Base-by-base conservation (phyloP, 2,888 invertebrate genomes). In the Thereva unica region DNA sequence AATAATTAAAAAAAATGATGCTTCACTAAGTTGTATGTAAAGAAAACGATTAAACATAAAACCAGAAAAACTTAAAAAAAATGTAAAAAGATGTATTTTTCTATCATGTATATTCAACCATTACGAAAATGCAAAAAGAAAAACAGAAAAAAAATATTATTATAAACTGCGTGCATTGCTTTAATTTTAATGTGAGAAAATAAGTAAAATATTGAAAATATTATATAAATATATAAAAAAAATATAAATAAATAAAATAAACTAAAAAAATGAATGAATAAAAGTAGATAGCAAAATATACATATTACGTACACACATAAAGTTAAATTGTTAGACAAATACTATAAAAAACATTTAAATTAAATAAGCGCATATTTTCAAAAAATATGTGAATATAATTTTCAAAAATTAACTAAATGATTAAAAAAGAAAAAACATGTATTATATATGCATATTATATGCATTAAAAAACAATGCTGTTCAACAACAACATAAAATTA, bases 281-380 rank as follows among this genome's bases (percentile, higher is more conserved):
- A 37, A 45, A 45, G 57, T 59, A 59, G 57, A 47, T 59, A 59
- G 57, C 57, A 59, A 59, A 59, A 47, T 56, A 56, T 59, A 59
- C 57, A 57, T 57, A 45, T 34, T 50, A 34, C 23, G 34, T 50
- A 34, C 45, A 44, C 45, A 56, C 4, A 56, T 23, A 23, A 23
- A 23, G 23, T 23, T 23, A 23, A 23, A 23, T 23, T 23, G 23
- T 23, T 23, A 23, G 23, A 23, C 23, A 23, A 23, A 23, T 23
- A 23, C 23, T 23, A n/a, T n/a, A 23, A 23, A 23, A 2, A 23
- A 23, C 23, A 23, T 23, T 23, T 23, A 23, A 23, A 23, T 23
- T 23, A 23, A 23, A n/a, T n/a, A n/a, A 23, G 23, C 23, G 23
- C 23, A 23, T 23, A 23, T 23, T 23, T 23, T 23, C 2, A 23